A percentile compares a stretch with the other conserved stretches of the same genome.
phyloP scores from a whole-genome alignment of 2,888 invertebrate genomes.

The Rhabditophanes sp. region DNA sequence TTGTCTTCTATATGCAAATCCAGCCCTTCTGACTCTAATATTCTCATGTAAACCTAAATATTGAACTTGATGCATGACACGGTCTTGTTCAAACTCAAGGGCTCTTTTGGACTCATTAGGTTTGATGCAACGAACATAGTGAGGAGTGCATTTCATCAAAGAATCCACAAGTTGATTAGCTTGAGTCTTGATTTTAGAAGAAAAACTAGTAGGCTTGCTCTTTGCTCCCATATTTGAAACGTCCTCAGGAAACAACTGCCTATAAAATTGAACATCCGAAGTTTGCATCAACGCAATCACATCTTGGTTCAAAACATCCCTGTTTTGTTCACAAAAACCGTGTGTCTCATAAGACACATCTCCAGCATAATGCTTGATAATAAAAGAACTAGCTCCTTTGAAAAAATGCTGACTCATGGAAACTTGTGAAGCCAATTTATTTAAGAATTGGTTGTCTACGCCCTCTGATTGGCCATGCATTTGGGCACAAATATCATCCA shows the following conservation, averaged over 20 bases:
- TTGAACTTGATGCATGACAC: slow-evolving; percentile 56
- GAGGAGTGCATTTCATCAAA: slow-evolving; percentile 56
- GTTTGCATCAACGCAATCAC: slow-evolving; percentile 56
- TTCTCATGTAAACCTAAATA: slow-evolving; percentile 58
- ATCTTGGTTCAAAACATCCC: slow-evolving; percentile 56
- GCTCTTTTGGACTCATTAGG: slow-evolving; percentile 58
- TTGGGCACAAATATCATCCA: slow-evolving; percentile 58
- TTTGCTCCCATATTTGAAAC: slow-evolving; percentile 47
- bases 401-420: slow-evolving; percentile 53
- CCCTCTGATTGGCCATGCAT: slow-evolving; percentile 56
- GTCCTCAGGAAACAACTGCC: slow-evolving; percentile 52
- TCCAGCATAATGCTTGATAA: slow-evolving; percentile 58
- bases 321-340: slow-evolving; percentile 57
- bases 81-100: slow-evolving; percentile 54
- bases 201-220: slow-evolving; percentile 55
- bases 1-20: slow-evolving; percentile 54
- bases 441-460: slow-evolving; percentile 49
- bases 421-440: slow-evolving; percentile 52
- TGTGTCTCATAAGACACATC: slow-evolving; percentile 56
- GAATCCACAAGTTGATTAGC: slow-evolving; percentile 56
- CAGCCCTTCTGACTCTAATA: slow-evolving; percentile 56
- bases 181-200: slow-evolving; percentile 55
- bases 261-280: background rate
- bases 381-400: slow-evolving; percentile 51
- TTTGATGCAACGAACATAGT: slow-evolving; percentile 59